Conservation (phyloP, 2,888 invertebrate species). For the Phyto melanocephala region DNA sequence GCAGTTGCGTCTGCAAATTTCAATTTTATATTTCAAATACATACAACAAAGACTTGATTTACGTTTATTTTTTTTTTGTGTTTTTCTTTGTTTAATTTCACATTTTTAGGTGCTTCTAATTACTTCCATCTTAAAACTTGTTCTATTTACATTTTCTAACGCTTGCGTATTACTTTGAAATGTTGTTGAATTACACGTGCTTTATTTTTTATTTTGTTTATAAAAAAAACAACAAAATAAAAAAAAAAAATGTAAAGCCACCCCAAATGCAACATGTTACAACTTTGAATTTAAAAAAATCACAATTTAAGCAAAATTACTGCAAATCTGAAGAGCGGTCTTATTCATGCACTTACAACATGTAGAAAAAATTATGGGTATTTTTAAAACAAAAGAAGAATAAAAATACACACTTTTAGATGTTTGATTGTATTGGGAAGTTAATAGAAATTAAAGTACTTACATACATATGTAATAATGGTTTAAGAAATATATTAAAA, state of each 20-base stretch:
- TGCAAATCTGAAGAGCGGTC: slow-evolving; percentile 19
- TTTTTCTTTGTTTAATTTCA: slow-evolving; percentile 36
- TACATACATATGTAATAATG: no score
- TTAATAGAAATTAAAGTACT: no score
- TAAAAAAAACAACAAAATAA: not conserved
- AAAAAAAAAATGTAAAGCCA: slow-evolving; percentile 32
- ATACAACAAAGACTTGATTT: slow-evolving; percentile 28
- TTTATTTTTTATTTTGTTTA: slow-evolving; percentile 51
- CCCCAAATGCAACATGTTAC: slow-evolving; percentile 63
- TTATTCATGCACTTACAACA: not conserved
- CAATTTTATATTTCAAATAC: not conserved
- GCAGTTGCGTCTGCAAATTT: not conserved
- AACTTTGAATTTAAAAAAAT: slow-evolving; percentile 44
- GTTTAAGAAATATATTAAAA: no score
- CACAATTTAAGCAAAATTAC: slow-evolving; percentile 54
- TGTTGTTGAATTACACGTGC: slow-evolving; percentile 61
- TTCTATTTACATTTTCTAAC: slow-evolving; percentile 66
- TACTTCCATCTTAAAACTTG: slow-evolving; percentile 61
- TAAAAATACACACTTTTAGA: no score
- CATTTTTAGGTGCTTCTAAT: slow-evolving; percentile 49
- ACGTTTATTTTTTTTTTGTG: slow-evolving; percentile 7
- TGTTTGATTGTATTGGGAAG: no score
- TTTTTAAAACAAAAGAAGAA: no score
- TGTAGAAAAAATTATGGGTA: not conserved
- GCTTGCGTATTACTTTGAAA: slow-evolving; percentile 59